Percentiles rank a stretch among this genome's conserved stretches.
These are phyloP conservation scores for Drosophila diplacantha DNA, from an alignment of 2,888 invertebrate species.

Conservation along the genomic window DNA sequence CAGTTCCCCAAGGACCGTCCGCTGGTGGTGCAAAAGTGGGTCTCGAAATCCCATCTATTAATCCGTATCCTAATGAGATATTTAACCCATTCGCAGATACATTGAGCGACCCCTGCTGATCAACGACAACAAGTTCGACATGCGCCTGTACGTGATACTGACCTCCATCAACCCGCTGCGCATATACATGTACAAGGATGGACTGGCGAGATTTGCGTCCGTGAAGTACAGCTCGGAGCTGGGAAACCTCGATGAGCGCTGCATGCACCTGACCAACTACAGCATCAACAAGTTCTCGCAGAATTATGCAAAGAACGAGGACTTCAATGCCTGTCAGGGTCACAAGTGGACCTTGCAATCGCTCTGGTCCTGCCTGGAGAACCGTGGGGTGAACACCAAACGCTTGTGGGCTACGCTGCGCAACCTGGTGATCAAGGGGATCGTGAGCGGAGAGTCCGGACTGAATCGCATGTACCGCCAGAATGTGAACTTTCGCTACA, in stretches of 20 bases:
- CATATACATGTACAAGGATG: conserved; percentile 96
- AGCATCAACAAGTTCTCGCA: conserved; percentile 93
- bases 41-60: accelerated
- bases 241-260: conserved; percentile 88
- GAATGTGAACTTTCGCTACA: conserved; percentile 88
- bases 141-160: conserved; percentile 95
- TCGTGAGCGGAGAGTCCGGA: conserved; percentile 90
- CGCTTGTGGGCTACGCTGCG: conserved; percentile 90
- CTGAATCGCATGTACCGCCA: conserved; percentile 85
- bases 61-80: neutral
- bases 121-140: conserved; percentile 97
- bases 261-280: conserved; percentile 95
- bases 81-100: conserved; percentile 78
- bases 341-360: conserved; percentile 92
- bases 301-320: conserved; percentile 92
- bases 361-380: conserved; percentile 81
- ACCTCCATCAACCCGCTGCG: conserved; percentile 96
- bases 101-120: conserved; percentile 91
- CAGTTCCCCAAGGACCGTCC: conserved; percentile 95
- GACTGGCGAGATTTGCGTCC: conserved; percentile 97
- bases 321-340: conserved; percentile 92
- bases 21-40: conserved; percentile 90
- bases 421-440: conserved; percentile 94
- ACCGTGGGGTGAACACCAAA: conserved; percentile 86
- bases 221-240: conserved; percentile 90